Base-by-base conservation (phyloP, 2,113 vertebrate species). In the Tauraco erythrolophus region DNA sequence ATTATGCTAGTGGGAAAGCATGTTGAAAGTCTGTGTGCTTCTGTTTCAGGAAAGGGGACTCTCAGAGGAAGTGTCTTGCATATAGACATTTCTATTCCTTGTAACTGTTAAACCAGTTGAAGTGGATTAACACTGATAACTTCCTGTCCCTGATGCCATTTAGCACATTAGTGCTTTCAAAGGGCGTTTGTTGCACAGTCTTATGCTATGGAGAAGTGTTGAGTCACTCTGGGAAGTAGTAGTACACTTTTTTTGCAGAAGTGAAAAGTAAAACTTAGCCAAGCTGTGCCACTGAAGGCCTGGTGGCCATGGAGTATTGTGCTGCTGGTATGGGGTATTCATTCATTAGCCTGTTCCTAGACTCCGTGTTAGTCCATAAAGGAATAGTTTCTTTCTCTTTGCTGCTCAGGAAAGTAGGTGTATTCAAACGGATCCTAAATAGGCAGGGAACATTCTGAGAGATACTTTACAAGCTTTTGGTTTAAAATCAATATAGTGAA, bases 11-110 rank as follows among this genome's bases (percentile, higher is more conserved):
- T 91, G 77, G 89, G 84, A 84, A 85, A 79, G 86, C 91, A 91
- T 7, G 3, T n/a, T 92, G 94, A 84, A 88, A 62, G 83, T 80
- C 86, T 87, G 61, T 45, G 91, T 82, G 91, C 86, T 91, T 82
- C 91, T 89, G 35, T 56, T 79, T 33, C 69, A 72, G 65, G 57
- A 76, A 92, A 33, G 80, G 84, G 80, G 72, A 56, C 86, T 93
- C 96, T 97, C 91, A 41, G 76, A 94, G 95, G 95, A 91, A 92
- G 88, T 50, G 83, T 95, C 83, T 94, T 62, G 68, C 88, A n/a
- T 68, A n/a, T 24, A 94, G 86, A 92, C 88, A 53, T 84, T 94
- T 91, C 86, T 94, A 43, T 95, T 94, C 70, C 65, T 46, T 48
- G 65, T 89, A 79, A 57, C 80, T 69, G 69, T 78, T 87, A 71